Conservation (phyloP, 2,113 vertebrate species). For the Rattus rattus region DNA sequence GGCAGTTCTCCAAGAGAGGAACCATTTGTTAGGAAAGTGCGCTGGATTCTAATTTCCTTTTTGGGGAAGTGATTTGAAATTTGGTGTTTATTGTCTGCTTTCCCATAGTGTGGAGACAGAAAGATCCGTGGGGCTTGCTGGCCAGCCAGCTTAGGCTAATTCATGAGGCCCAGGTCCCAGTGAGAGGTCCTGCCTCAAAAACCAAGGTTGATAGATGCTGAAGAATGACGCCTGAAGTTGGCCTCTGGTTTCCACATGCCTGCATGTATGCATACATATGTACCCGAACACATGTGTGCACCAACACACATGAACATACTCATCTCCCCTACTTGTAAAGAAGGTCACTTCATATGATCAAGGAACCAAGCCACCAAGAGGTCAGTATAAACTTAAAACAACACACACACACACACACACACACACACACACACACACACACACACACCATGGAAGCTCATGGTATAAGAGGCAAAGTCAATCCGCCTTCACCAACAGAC, state of each 20-base stretch:
- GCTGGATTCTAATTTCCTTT: conserved; percentile 24
- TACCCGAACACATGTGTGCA: neutral
- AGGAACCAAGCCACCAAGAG: neutral
- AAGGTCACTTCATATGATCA: neutral
- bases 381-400: neutral
- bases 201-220: neutral
- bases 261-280: neutral
- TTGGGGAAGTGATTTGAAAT: conserved; percentile 62
- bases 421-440: neutral
- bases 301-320: neutral
- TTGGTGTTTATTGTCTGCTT: conserved; percentile 55
- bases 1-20: conserved; percentile 56
- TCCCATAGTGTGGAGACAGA: conserved; percentile 2
- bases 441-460: neutral
- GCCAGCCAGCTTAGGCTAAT: neutral
- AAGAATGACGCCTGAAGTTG: neutral
- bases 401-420: no score
- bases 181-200: neutral
- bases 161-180: neutral
- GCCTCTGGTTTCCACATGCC: neutral
- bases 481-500: neutral
- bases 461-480: neutral
- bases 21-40: conserved; percentile 28
- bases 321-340: neutral
- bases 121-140: neutral